A percentile compares a stretch with the other conserved stretches of the same genome.
These are phyloP conservation scores for Megalonaias nervosa DNA, from an alignment of 1,140 invertebrate species.

Conservation along the genomic window DNA sequence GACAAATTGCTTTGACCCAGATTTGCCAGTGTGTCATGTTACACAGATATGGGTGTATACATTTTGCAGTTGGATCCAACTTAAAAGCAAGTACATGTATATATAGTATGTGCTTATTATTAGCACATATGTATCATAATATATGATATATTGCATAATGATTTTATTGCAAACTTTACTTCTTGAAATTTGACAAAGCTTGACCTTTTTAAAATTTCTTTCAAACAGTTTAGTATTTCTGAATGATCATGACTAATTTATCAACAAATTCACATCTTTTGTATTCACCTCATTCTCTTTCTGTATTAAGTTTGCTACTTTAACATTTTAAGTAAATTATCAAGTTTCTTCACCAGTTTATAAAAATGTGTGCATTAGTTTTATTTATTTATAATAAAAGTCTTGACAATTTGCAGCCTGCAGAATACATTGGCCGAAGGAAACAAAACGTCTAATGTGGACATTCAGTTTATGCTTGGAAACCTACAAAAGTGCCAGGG, in stretches of 20 bases:
- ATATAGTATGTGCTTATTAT: too few relatives aligned
- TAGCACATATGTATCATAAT: too few relatives aligned
- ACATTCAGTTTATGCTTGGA: conserved; percentile 57
- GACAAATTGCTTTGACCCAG: too few relatives aligned
- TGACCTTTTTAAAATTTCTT: too few relatives aligned
- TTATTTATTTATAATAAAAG: background rate
- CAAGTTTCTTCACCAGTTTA: background rate
- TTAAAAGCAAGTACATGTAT: too few relatives aligned
- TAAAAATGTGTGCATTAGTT: background rate
- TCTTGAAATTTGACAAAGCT: too few relatives aligned
- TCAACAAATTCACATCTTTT: background rate
- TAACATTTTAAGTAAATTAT: background rate
- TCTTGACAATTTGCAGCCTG: conserved; percentile 43
- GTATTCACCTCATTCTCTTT: background rate
- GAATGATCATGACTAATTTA: background rate
- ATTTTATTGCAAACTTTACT: too few relatives aligned
- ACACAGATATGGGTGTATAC: too few relatives aligned
- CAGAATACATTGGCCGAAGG: conserved; percentile 55
- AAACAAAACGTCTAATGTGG: conserved; percentile 56
- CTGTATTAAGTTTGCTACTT: background rate
- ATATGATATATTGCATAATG: too few relatives aligned
- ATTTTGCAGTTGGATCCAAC: too few relatives aligned
- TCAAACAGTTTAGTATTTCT: too few relatives aligned
- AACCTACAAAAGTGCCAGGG: conserved; percentile 49
- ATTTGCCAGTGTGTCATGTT: too few relatives aligned